Base-by-base conservation (phyloP, 2,797 vertebrate species). In the Danio choprae region DNA sequence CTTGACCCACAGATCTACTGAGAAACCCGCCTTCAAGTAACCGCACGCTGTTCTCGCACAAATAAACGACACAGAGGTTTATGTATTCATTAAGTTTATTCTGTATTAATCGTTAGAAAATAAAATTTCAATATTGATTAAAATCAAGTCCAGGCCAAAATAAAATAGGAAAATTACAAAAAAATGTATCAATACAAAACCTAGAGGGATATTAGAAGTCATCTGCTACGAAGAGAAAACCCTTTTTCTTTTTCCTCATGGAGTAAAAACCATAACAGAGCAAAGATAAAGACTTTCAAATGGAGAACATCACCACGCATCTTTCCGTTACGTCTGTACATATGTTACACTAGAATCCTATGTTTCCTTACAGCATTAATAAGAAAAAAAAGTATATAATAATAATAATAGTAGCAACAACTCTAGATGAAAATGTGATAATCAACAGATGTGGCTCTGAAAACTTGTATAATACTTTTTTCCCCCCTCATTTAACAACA, bases 281-380 rank as follows among this genome's bases (percentile, higher is more conserved):
- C 90, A 91, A 92, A 92, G 91, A 91, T 91, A 89, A 90, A 90
- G 89, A 92, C 89, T 92, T 94, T 94, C 92, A 94, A 93, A 92
- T 93, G 93, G 87, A 94, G 91, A 92, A 93, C 89, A 91, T 93
- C 88, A 91, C 85, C 89, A 90, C 89, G 88, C 90, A 88, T 92
- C 89, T 91, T 90, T 90, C 87, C 87, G 86, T 91, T 78, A 93
- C 80, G 58, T 93, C 90, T 94, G 80, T 94, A 94, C 92, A 94
- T 91, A 93, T 91, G 90, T 92, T 94, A 94, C 92, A 94, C 87
- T 85, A 78, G 74, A 79, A 91, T 89, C 87, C 88, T 93, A 86
- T 91, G 90, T 91, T 92, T 92, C 86, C 92, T 91, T 92, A 92
- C 91, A 94, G 87, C 88, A 86, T 93, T 92, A 89, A 91, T 87